These are phyloP conservation scores for Tenthredo mesomela DNA, from an alignment of 2,888 invertebrate genomes.

Conservation along the genomic window DNA sequence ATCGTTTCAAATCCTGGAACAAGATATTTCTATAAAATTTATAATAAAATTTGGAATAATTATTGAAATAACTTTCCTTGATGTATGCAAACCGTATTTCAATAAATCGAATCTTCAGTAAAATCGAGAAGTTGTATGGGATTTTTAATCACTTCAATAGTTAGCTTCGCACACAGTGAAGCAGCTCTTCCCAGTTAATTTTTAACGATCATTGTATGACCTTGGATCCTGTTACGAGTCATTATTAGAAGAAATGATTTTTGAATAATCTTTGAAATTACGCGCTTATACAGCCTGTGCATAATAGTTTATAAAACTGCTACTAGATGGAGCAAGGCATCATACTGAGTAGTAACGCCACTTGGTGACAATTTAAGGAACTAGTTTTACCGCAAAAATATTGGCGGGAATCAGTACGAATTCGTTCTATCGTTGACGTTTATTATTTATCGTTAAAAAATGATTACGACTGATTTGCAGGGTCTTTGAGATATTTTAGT, in stretches of 20 bases:
- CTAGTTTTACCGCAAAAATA: slow-evolving; percentile 6
- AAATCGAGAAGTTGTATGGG: neutral
- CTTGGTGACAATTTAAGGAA: neutral
- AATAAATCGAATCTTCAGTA: neutral
- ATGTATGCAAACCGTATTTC: too few relatives aligned
- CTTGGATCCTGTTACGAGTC: neutral
- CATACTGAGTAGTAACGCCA: too few relatives aligned
- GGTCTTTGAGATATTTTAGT: neutral
- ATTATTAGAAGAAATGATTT: neutral
- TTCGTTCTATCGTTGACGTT: neutral
- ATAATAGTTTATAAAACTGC: neutral
- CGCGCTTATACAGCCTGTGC: neutral
- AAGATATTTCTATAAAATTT: neutral
- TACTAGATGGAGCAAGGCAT: neutral
- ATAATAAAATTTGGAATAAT: neutral
- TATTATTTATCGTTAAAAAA: neutral
- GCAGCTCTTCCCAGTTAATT: neutral
- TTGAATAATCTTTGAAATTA: neutral
- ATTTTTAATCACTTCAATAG: neutral
- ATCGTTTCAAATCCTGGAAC: neutral
- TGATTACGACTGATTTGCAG: neutral
- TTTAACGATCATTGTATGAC: neutral
- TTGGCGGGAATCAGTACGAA: slow-evolving; percentile 20
- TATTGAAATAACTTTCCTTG: neutral
- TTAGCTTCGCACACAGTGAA: neutral